phyloP scores from a whole-genome alignment of 2,888 invertebrate genomes.

The Nomada goodeniana region DNA sequence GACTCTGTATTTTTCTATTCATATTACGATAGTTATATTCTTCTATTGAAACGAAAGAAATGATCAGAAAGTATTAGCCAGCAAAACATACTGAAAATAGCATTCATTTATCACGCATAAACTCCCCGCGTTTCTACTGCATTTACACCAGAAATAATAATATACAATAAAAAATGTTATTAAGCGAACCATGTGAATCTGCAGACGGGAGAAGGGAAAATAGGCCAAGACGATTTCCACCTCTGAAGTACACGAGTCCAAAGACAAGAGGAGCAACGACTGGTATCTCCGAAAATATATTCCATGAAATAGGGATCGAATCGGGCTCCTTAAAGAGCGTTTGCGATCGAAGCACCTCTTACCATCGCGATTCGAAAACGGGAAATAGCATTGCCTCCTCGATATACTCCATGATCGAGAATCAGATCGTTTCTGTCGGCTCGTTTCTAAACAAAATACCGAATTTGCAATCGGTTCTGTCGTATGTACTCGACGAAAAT shows the following conservation, averaged over 20 bases:
- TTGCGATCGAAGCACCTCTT: conserved; percentile 21
- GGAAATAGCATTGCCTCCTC: conserved; percentile 24
- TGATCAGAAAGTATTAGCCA: too few species aligned
- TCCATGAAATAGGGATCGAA: conserved; percentile 16
- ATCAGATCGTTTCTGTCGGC: conserved; percentile 22
- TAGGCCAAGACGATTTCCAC: conserved; percentile 27
- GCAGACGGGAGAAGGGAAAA: conserved; percentile 7
- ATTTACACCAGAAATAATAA: too few species aligned
- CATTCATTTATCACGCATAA: too few species aligned
- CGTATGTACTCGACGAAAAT: not conserved
- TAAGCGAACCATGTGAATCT: not conserved
- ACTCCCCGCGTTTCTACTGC: too few species aligned
- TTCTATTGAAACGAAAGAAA: too few species aligned
- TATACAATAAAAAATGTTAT: too few species aligned
- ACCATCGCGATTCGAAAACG: conserved; percentile 4
- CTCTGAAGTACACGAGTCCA: conserved; percentile 8
- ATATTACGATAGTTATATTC: too few species aligned
- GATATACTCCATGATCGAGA: conserved; percentile 46
- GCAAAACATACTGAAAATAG: too few species aligned
- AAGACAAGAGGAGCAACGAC: not conserved
- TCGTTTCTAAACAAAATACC: conserved; percentile 44
- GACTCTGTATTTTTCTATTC: too few species aligned
- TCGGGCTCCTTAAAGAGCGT: conserved; percentile 1
- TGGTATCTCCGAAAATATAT: conserved; percentile 15
- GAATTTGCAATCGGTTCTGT: conserved; percentile 27